Percentiles rank a stretch among this genome's conserved stretches.
Evolutionary conservation across 2,113 vertebrate genomes (phyloP).

Genomic region (Salvelinus sp.): DNA sequence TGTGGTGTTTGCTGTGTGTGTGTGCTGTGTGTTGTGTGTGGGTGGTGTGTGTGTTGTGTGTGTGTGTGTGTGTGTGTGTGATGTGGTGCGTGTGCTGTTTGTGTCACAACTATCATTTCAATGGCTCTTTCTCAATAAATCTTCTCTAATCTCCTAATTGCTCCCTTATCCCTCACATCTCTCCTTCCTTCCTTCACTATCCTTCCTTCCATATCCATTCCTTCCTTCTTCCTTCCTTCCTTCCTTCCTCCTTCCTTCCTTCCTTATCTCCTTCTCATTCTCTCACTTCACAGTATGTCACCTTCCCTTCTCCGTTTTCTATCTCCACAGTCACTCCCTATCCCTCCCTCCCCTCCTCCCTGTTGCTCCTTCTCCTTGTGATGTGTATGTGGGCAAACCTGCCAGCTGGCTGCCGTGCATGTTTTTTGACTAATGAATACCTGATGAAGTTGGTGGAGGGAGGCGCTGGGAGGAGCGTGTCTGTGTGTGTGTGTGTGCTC

Average conservation of each 20-base stretch:
- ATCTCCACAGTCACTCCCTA: constrained; percentile 53
- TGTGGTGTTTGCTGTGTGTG: no score
- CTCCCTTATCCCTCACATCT: constrained; percentile 21
- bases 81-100: no score
- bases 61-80: no score
- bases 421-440: constrained; percentile 91
- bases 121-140: no score
- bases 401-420: constrained; percentile 76
- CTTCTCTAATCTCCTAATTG: constrained; percentile 2
- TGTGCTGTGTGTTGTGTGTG: no score
- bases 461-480: constrained; percentile 70
- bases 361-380: constrained; percentile 44
- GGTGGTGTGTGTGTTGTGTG: no score
- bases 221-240: constrained; percentile 39
- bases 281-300: not conserved
- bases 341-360: constrained; percentile 25
- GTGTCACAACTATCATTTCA: no score
- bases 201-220: constrained; percentile 18
- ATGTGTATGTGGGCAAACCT: constrained; percentile 66
- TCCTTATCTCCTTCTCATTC: not conserved
- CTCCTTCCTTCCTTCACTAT: constrained; percentile 48
- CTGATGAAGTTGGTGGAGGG: constrained; percentile 85
- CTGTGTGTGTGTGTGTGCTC: constrained; percentile 53
- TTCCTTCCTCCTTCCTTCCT: constrained; percentile 15
- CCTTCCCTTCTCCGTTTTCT: constrained; percentile 46